Percentiles rank a stretch among this genome's conserved stretches.
Evolutionary conservation across 2,113 vertebrate species (phyloP).

Genomic region (Polypterus bichir): DNA sequence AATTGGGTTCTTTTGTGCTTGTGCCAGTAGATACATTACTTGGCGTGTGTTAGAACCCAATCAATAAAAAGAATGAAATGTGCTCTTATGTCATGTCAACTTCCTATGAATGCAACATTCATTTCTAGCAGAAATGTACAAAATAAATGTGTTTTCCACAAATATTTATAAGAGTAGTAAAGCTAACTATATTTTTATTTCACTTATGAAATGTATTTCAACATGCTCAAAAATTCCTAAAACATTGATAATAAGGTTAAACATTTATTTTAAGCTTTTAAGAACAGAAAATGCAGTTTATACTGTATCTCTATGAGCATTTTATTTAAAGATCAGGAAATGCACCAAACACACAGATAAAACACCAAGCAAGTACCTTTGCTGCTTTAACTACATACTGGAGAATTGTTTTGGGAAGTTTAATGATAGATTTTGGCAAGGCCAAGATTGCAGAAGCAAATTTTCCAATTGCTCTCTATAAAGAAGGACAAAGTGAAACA

Average conservation of each 20-base stretch:
- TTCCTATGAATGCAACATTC: no score
- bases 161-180: background rate
- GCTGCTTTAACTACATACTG: slow-evolving; percentile 92
- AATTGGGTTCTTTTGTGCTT: no score
- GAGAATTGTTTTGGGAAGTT: slow-evolving; percentile 97
- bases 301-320: background rate
- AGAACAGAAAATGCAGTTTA: slow-evolving; percentile 49
- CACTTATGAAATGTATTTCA: background rate
- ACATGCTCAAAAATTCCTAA: no score
- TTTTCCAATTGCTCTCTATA: slow-evolving; percentile 95
- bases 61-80: no score
- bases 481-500: slow-evolving; percentile 64
- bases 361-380: slow-evolving; percentile 68
- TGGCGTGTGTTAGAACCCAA: no score
- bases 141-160: background rate
- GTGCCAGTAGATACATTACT: no score
- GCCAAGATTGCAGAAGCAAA: slow-evolving; percentile 94
- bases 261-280: slow-evolving; percentile 6
- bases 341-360: slow-evolving; percentile 37
- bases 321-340: slow-evolving; percentile 25
- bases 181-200: slow-evolving; percentile 20
- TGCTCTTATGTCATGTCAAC: no score
- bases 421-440: slow-evolving; percentile 96
- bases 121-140: no score
- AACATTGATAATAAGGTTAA: no score